Evolutionary conservation across 2,888 invertebrate genomes (phyloP), one percentile per base, ranked within the genome.

Genomic region (Chloroclystis v-ata): DNA sequence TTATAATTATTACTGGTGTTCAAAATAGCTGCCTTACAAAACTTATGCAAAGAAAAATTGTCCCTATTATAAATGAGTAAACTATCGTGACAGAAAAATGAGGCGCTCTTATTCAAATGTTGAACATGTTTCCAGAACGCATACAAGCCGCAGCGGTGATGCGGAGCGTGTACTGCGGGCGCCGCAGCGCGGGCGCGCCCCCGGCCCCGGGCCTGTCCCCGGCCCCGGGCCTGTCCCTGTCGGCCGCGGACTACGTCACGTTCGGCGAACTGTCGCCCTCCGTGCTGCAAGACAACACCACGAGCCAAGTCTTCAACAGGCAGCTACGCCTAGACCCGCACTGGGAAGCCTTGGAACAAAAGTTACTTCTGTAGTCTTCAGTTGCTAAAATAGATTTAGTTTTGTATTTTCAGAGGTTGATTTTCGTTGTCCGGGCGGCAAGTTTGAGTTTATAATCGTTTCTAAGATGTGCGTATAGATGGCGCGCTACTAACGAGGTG

Each of bases 321-420:
- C n/a, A n/a, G n/a, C n/a, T n/a, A n/a, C n/a, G 1, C 30, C 70
- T 85, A 0, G 75, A 78, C 48, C 83, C 83, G 0, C 46, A 56
- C 1, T 86, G 85, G 85, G 82, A 82, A 0, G 82, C 75, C 1
- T 55, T 86, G 11, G 84, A 82, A 39, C 68, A 70, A 33, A 84
- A 82, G 54, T 58, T 85, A 0, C 64, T 75, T 65, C 47, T 72
- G 5, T 20, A 20, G 20, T 20, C n/a, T n/a, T n/a, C n/a, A n/a
- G 20, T 4, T 4, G 20, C 0, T 46, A 43, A 30, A 28, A 28
- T 20, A 7, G 5, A 26, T 26, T 26, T 26, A 26, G 20, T 20
- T 20, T 20, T 20, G 5, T 5, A n/a, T n/a, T n/a, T n/a, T n/a
- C n/a, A n/a, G n/a, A n/a, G n/a, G n/a, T 20, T 20, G 20, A 5